Base-by-base conservation (phyloP, 1,140 invertebrate species). In the Megalonaias nervosa region DNA sequence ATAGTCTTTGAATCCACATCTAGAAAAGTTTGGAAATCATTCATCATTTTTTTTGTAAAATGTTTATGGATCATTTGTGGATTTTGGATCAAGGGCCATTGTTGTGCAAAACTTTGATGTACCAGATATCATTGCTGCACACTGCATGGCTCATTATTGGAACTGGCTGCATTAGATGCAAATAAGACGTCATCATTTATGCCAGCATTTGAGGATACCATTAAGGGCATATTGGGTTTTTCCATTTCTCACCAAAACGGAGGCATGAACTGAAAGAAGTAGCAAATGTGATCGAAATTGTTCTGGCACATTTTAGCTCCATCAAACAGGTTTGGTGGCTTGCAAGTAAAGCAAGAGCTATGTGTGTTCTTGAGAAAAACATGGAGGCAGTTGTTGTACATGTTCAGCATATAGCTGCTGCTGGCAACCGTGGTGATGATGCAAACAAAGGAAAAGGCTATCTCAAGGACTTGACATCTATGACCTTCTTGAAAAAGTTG, bases 401-500 rank as follows among this genome's bases (percentile, higher is more conserved):
- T 55, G 17, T 77, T 9, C 55, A 77, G 21, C 66, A 75, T 23
- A 56, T 23, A 69, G 21, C 31, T 69, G 66, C n/a, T 23, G 57
- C 26, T 55, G 64, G 69, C 17, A 66, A 38, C 38, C 67, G 75
- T 56, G 64, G 61, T 59, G 75, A 77, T 72, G 69, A 77, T 71
- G 70, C 61, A 58, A 77, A 71, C 61, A 77, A 67, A 62, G 75
- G 62, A 55, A 59, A 70, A 26, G 74, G 74, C 19, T 75, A 75
- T 57, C 58, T 61, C 19, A 75, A 60, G 21, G 0, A 69, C 14
- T 26, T 75, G 13, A 75, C 65, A 17, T 68, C 74, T 23, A 17
- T 64, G 19, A 23, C 26, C 14, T 75, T 75, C 60, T 60, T 75
- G 19, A 60, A 48, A 56, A 23, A 19, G 26, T 64, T 75, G 17